Conservation (phyloP, 2,888 invertebrate species). For the Platycheirus albimanus region DNA sequence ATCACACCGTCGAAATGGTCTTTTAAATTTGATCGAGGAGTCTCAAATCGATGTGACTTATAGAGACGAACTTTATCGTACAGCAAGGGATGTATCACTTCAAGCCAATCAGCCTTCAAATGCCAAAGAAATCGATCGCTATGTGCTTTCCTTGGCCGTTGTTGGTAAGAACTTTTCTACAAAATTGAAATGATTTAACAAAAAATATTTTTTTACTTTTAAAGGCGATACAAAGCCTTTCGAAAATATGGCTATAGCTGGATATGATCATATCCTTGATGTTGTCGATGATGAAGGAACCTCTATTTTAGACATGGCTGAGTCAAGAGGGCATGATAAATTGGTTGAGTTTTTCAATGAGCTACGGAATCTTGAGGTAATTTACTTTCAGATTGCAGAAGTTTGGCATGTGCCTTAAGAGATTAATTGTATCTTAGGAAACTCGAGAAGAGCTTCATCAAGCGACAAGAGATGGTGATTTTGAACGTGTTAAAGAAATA, state of each 20-base stretch:
- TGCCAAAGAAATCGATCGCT: constrained; percentile 91
- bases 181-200: not conserved
- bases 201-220: not conserved
- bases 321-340: constrained; percentile 87
- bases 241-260: constrained; percentile 86
- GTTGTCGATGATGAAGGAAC: constrained; percentile 88
- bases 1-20: constrained; percentile 90
- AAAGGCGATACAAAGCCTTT: constrained; percentile 87
- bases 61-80: constrained; percentile 93
- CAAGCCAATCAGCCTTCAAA: constrained; percentile 91
- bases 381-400: not conserved
- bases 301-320: constrained; percentile 88
- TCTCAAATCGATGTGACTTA: constrained; percentile 91
- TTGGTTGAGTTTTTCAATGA: constrained; percentile 88
- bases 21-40: constrained; percentile 91
- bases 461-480: constrained; percentile 87
- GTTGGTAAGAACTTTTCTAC: constrained; percentile 85
- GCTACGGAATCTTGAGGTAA: constrained; percentile 89
- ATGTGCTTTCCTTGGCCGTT: constrained; percentile 89
- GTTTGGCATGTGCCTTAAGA: too few relatives aligned
- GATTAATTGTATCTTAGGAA: constrained; percentile 82
- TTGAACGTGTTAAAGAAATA: constrained; percentile 85
- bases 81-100: constrained; percentile 92
- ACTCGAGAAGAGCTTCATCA: constrained; percentile 90
- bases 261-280: constrained; percentile 94